Conservation (phyloP, 1,140 invertebrate genomes). For the Diplogasteroides magnus region DNA sequence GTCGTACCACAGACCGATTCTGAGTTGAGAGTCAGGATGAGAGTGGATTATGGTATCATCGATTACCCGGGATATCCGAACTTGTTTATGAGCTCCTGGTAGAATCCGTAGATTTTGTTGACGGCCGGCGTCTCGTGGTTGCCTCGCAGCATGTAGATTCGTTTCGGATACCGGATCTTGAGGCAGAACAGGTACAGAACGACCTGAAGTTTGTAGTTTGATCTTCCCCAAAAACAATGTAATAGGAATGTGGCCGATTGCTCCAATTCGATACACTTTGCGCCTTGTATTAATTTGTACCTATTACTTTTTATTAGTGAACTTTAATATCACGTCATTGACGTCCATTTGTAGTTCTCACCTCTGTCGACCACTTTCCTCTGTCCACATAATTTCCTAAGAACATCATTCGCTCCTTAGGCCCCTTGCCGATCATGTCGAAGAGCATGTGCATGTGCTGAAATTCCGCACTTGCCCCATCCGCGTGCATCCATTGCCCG, state of each 20-base stretch:
- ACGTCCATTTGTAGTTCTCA: not conserved
- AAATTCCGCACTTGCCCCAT: too few species aligned
- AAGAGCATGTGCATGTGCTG: not conserved
- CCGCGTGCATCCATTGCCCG: too few species aligned
- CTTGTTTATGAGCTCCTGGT: not conserved
- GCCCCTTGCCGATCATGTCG: slow-evolving; percentile 5
- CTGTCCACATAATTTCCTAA: slow-evolving; percentile 10
- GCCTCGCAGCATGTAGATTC: not conserved
- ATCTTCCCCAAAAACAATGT: not conserved
- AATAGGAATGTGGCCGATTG: not conserved
- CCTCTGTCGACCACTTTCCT: not conserved
- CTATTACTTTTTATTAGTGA: not conserved
- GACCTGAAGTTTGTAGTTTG: not conserved
- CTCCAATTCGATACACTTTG: not conserved
- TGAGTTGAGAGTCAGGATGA: too few species aligned
- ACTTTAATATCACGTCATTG: not conserved
- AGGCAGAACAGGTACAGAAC: not conserved
- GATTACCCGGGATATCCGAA: not conserved
- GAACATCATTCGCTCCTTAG: slow-evolving; percentile 1
- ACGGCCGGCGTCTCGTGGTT: not conserved
- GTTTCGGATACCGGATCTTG: not conserved
- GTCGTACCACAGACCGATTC: too few species aligned
- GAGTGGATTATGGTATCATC: too few species aligned
- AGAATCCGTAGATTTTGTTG: not conserved
- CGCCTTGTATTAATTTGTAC: not conserved